These are phyloP conservation scores for Melanostoma scalare DNA, from an alignment of 2,888 invertebrate species.

Conservation along the genomic window DNA sequence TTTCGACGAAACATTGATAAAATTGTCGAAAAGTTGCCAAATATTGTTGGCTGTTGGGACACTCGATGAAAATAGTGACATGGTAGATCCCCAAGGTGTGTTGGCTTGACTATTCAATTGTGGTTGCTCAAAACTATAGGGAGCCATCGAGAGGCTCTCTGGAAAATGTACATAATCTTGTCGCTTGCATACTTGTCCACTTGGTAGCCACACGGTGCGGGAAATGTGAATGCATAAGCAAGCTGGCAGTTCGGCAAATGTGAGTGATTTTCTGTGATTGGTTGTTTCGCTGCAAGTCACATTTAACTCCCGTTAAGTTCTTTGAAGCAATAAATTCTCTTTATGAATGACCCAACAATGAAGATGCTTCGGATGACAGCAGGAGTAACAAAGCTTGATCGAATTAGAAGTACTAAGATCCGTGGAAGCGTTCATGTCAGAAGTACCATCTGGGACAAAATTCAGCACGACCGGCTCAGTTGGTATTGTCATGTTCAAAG, in stretches of 20 bases:
- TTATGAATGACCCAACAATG: too few species aligned
- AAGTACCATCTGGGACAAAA: too few species aligned
- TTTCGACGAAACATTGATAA: constrained; percentile 83
- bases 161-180: constrained; percentile 95
- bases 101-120: constrained; percentile 81
- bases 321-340: constrained; percentile 94
- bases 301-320: constrained; percentile 91
- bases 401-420: too few species aligned
- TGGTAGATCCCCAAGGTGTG: constrained; percentile 82
- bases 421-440: too few species aligned
- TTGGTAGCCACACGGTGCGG: constrained; percentile 92
- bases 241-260: constrained; percentile 87
- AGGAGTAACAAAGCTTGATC: too few species aligned
- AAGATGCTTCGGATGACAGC: too few species aligned
- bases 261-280: constrained; percentile 81
- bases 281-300: constrained; percentile 83
- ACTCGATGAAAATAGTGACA: constrained; percentile 81
- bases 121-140: constrained; percentile 88
- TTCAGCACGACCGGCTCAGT: too few species aligned
- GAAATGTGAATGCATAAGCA: constrained; percentile 95
- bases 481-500: too few species aligned
- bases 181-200: constrained; percentile 90
- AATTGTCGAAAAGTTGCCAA: constrained; percentile 75
- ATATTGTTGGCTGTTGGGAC: constrained; percentile 79
- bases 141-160: constrained; percentile 92